Evolutionary conservation across 2,113 vertebrate species (phyloP).

Genomic region (Chloebia gouldiae): DNA sequence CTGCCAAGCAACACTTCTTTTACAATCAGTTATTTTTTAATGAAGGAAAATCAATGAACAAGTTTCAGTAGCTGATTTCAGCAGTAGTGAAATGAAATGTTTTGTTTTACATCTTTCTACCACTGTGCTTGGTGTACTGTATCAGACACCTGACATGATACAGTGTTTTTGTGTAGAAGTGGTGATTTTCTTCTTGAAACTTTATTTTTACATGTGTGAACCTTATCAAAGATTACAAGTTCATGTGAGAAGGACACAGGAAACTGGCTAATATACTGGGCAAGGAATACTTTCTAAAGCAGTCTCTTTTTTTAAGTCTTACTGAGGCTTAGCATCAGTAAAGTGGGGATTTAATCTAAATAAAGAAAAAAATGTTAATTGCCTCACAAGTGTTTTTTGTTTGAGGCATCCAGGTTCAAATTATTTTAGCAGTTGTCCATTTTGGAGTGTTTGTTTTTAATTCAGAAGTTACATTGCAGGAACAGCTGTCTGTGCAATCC

Average conservation of each 20-base stretch:
- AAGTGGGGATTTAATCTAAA: background rate
- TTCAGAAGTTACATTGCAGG: background rate
- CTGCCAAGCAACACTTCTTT: constrained; percentile 32
- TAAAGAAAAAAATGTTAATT: background rate
- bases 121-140: background rate
- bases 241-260: background rate
- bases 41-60: constrained; percentile 24
- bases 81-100: background rate
- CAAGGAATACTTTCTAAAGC: background rate
- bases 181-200: background rate
- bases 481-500: background rate
- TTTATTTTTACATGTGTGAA: background rate
- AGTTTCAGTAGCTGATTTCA: background rate
- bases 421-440: background rate
- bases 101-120: background rate
- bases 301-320: background rate
- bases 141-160: background rate
- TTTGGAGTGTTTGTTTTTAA: background rate
- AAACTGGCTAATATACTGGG: background rate
- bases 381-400: background rate
- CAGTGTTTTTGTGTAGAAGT: background rate
- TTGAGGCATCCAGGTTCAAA: background rate
- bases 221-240: background rate
- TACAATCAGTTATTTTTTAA: constrained; percentile 49
- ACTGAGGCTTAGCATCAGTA: background rate